Percentiles rank a stretch among this genome's conserved stretches.
Evolutionary conservation across 2,888 invertebrate species (phyloP).

Genomic region (Kryphioiulus occultus): DNA sequence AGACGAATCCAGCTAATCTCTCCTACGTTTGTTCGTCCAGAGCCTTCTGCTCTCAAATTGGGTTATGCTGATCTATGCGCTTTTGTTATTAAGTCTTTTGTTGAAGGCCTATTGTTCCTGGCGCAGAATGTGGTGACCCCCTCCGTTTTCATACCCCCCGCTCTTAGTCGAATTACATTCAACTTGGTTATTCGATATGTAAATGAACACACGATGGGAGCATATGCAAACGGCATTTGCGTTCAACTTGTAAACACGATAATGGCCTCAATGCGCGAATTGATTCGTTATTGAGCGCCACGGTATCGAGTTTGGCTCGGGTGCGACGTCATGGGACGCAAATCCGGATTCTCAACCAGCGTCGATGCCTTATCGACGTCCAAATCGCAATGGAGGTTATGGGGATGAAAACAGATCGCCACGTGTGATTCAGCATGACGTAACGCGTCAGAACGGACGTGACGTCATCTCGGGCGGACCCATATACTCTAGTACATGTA

Average conservation of each 20-base stretch:
- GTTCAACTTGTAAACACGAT: neutral
- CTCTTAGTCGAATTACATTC: conserved; percentile 28
- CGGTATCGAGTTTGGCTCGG: neutral
- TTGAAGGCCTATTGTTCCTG: neutral
- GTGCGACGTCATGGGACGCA: neutral
- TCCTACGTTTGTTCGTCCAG: no score
- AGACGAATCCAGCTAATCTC: neutral
- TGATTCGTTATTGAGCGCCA: neutral
- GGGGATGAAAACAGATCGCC: neutral
- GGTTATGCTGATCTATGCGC: neutral
- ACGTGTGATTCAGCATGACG: neutral
- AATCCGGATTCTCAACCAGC: neutral
- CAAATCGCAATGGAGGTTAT: neutral
- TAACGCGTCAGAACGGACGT: neutral
- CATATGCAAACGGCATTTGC: neutral
- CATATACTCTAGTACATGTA: no score
- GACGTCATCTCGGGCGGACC: neutral
- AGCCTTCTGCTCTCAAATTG: neutral
- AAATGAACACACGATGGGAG: neutral
- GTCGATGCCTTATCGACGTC: neutral
- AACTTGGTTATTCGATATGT: conserved; percentile 30
- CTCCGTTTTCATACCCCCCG: neutral
- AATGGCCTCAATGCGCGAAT: conserved; percentile 7
- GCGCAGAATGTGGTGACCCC: neutral
- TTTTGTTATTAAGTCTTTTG: neutral